Percentiles rank a stretch among this genome's conserved stretches.
Evolutionary conservation across 2,113 vertebrate species (phyloP).

Genomic region (Psittacula cyanocephala): DNA sequence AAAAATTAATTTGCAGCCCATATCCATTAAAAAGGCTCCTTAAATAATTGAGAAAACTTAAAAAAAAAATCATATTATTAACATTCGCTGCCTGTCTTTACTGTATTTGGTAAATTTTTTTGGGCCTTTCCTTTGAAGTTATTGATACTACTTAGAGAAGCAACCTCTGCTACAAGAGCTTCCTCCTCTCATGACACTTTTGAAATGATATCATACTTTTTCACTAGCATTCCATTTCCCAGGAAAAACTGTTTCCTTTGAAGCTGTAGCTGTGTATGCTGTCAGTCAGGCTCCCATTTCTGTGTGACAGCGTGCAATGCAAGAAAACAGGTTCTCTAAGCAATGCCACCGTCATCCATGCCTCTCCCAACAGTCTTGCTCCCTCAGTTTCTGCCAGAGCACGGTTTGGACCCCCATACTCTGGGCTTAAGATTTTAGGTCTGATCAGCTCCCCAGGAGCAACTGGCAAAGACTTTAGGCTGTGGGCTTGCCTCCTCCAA

Average conservation of each 20-base stretch:
- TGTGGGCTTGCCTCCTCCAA: neutral
- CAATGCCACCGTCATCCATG: neutral
- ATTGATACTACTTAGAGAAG: neutral
- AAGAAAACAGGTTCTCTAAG: neutral
- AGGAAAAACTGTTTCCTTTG: neutral
- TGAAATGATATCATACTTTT: neutral
- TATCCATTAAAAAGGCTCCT: neutral
- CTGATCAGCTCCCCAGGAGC: neutral
- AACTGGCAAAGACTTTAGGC: neutral
- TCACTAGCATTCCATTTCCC: neutral
- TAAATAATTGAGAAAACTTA: neutral
- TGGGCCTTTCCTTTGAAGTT: conserved; percentile 6
- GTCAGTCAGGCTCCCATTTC: neutral
- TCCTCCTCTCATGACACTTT: neutral
- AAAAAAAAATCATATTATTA: neutral
- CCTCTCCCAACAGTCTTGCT: too few relatives aligned
- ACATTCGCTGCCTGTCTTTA: neutral
- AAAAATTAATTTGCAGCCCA: neutral
- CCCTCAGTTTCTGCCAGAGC: neutral
- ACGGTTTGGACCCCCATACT: neutral
- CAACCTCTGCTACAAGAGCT: neutral
- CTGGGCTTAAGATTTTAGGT: neutral
- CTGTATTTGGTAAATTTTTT: neutral
- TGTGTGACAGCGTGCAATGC: neutral
- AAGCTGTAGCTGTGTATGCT: neutral